Conservation (phyloP, 2,113 vertebrate species). For the Diadophis punctatus region DNA sequence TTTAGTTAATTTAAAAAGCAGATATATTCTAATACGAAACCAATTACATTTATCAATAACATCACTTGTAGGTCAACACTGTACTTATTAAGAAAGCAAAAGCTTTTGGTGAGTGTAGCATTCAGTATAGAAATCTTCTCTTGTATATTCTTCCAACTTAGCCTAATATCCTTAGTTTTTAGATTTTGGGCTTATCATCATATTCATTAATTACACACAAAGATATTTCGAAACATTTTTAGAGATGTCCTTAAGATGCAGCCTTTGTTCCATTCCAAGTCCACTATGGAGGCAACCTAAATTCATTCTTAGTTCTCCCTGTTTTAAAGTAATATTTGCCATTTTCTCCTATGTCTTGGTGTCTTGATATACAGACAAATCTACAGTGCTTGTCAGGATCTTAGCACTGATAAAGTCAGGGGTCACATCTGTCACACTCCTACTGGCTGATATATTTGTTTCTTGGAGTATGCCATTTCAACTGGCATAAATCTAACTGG, state of each 20-base stretch:
- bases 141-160: not conserved
- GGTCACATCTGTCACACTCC: not conserved
- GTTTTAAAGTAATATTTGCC: not conserved
- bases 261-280: not conserved
- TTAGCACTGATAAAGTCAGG: not conserved
- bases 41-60: rapidly evolving
- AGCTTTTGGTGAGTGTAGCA: not conserved
- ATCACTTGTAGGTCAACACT: not conserved
- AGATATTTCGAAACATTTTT: not conserved
- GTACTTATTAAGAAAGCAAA: not conserved
- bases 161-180: not conserved
- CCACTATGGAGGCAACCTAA: not conserved
- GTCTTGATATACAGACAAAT: not conserved
- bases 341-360: not conserved
- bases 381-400: not conserved
- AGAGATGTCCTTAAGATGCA: not conserved
- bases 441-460: not conserved
- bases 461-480: not conserved
- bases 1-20: not conserved
- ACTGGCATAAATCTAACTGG: not conserved
- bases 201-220: not conserved
- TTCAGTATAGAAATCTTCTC: not conserved
- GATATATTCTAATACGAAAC: not conserved
- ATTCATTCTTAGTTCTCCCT: not conserved
- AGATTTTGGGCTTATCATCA: not conserved